Base-by-base conservation (phyloP, 2,113 vertebrate genomes). In the Martes martes region DNA sequence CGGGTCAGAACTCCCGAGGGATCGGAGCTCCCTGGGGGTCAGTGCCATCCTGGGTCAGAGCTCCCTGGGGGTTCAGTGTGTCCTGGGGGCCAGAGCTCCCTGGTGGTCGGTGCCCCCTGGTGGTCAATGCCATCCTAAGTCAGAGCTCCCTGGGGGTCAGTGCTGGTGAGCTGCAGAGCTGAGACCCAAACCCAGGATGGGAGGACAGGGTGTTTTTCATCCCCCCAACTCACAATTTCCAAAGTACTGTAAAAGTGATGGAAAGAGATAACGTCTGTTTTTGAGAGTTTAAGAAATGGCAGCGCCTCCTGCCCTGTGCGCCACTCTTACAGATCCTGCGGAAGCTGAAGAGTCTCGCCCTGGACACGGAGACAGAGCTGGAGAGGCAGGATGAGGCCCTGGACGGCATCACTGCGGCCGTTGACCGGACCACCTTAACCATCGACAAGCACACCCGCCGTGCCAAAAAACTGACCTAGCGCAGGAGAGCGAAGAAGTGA, bases 321-420 rank as follows among this genome's bases (percentile, higher is more conserved):
- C 65, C 89, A 84, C 81, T 69, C 33, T 10, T 1, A n/a, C 98
- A 99, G 99, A 99, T 99, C 98, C 98, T 99, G n/a, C 96, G 98
- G 98, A 99, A 99, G 96, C 98, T 99, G 90, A 99, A 99, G 98
- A 98, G 98, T 76, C 99, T 99, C 1, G 99, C 99, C 26, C 97
- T 99, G 98, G 99, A 99, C 90, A 98, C 99, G 0, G 99, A 99
- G 80, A 98, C 98, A 0, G 99, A 99, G 98, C 99, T 99, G 97
- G 99, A 99, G 69, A 97, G 99, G 2, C 99, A 99, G 98, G 99
- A 99, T 0, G 99, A 99, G 59, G 98, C 98, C 13, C 98, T 99
- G 63, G 99, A 99, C 0, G 98, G 97, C 95, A 98, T 99, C 94
- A 94, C 98, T 0, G 98, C 97, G n/a, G 99, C 99, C 0, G 99